These are phyloP conservation scores for Asbolus verrucosus DNA, from an alignment of 1,140 invertebrate genomes.

Conservation along the genomic window DNA sequence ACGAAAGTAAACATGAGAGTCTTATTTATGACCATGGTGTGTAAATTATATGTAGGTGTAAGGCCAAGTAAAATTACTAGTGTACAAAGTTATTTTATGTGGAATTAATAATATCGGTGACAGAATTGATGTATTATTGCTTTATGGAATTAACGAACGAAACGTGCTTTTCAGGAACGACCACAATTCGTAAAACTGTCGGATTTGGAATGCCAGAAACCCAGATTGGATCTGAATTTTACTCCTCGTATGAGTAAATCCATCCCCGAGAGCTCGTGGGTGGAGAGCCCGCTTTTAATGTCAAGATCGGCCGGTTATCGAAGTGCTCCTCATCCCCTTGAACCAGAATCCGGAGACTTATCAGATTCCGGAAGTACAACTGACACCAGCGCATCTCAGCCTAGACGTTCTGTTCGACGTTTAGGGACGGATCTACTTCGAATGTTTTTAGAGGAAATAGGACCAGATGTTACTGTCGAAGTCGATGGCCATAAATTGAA, in stretches of 20 bases:
- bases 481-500: slow-evolving; percentile 82
- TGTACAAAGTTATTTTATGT: too few relatives aligned
- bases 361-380: slow-evolving; percentile 42
- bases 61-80: too few relatives aligned
- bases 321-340: slow-evolving; percentile 62
- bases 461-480: slow-evolving; percentile 81
- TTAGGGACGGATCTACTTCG: slow-evolving; percentile 87
- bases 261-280: slow-evolving; percentile 74
- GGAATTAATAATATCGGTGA: too few relatives aligned
- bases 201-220: slow-evolving; percentile 61
- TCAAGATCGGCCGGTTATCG: slow-evolving; percentile 69
- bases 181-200: slow-evolving; percentile 62
- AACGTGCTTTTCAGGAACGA: slow-evolving; percentile 5
- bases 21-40: too few relatives aligned
- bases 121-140: too few relatives aligned
- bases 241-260: slow-evolving; percentile 61
- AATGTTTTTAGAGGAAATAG: slow-evolving; percentile 91
- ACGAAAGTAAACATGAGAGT: too few relatives aligned
- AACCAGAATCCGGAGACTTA: slow-evolving; percentile 55
- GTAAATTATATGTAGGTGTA: too few relatives aligned
- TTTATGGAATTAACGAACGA: too few relatives aligned
- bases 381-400: slow-evolving; percentile 54
- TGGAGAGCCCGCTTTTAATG: slow-evolving; percentile 73
- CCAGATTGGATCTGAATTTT: slow-evolving; percentile 59
- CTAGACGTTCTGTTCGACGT: slow-evolving; percentile 67